Base-by-base conservation (phyloP, 2,888 invertebrate genomes). In the Acanthosepion lycidas region DNA sequence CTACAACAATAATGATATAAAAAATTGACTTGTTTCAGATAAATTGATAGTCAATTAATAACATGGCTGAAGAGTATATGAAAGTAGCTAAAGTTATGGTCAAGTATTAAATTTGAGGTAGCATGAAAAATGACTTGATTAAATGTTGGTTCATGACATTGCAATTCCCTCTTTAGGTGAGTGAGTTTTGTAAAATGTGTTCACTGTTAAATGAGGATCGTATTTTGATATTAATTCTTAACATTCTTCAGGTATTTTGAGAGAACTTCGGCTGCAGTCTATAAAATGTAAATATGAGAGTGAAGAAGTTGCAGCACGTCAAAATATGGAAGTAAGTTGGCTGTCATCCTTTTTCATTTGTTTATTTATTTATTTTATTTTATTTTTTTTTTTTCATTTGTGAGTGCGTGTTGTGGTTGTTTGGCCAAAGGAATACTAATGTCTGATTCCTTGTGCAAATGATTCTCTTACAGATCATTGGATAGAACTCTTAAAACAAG, bases 251-350 rank as follows among this genome's bases (percentile, higher is more conserved):
- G 97, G 97, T 93, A 96, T 99, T 95, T 97, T 99, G 95, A 98
- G 98, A 96, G 98, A 98, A 96, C 98, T 98, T 97, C 98, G 98
- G 94, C 98, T 99, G 94, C 98, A 98, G 95, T 99, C 99, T 97
- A 98, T 99, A 94, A 98, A 98, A 95, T 98, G 99, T 97, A 98
- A 99, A 97, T 98, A 98, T 97, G 98, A 98, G 95, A 99, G 99
- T 0, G 99, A 99, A 97, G 98, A 98, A 96, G 98, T 99, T 96
- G 99, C 99, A 0, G 98, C 99, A 0, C 98, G 98, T 95, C 99
- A 99, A 97, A 98, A 99, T 97, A 99, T 98, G 96, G 98, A 99
- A 98, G 98, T 98, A 97, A 96, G 97, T 95, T 64, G 15, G 23
- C 78, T 8, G 91, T 91, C 26, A 26, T 28, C 93, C 51, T 91